Percentiles rank a stretch among this genome's conserved stretches.
phyloP scores from a whole-genome alignment of 2,797 vertebrate genomes.

The Rhynchotus rufescens region DNA sequence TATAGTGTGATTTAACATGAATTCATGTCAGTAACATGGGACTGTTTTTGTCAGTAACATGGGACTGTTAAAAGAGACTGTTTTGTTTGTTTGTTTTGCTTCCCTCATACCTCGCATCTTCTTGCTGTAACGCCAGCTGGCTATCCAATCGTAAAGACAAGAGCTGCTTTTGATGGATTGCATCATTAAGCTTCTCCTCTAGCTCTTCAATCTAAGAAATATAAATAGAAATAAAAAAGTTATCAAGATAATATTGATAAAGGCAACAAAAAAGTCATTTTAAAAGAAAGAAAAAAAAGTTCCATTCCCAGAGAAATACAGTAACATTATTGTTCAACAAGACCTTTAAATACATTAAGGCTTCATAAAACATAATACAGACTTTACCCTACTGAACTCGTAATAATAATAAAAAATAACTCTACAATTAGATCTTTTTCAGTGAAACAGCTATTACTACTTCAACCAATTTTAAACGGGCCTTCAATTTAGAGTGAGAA shows the following conservation, averaged over 20 bases:
- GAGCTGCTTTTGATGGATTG: constrained; percentile 93
- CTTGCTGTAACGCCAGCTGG: constrained; percentile 91
- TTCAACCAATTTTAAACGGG: neutral
- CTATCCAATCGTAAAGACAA: constrained; percentile 90
- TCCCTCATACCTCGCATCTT: constrained; percentile 88
- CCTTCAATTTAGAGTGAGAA: neutral
- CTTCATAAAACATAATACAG: neutral
- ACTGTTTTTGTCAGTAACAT: neutral
- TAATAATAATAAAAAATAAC: neutral
- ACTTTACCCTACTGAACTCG: neutral
- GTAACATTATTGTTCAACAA: neutral
- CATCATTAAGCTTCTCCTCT: constrained; percentile 93
- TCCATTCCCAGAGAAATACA: neutral
- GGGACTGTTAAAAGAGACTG: neutral
- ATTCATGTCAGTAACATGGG: neutral
- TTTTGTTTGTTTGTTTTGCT: neutral
- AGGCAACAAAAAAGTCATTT: neutral
- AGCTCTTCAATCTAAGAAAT: constrained; percentile 89
- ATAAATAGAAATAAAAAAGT: constrained; percentile 1
- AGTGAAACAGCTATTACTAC: neutral
- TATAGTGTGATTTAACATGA: neutral
- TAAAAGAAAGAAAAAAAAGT: neutral
- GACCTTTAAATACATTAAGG: neutral
- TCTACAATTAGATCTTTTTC: neutral
- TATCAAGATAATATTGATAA: neutral